Conservation (phyloP, 2,113 vertebrate species). For the Xiphias gladius region DNA sequence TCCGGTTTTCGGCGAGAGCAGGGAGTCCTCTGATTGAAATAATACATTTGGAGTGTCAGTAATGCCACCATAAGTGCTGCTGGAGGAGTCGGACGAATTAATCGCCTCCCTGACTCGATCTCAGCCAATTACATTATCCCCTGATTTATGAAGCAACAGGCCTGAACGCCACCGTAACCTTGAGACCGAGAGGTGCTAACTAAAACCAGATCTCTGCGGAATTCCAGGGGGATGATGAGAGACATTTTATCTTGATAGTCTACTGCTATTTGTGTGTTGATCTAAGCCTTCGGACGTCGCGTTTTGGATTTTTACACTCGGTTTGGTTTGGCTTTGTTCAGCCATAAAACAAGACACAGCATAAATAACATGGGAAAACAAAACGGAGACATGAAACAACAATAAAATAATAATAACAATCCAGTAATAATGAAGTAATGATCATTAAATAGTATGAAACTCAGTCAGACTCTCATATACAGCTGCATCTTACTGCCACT, state of each 20-base stretch:
- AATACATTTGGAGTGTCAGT: slow-evolving; percentile 80
- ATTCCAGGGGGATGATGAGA: not conserved
- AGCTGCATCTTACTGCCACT: too few relatives aligned
- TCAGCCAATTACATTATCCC: slow-evolving; percentile 84
- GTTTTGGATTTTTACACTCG: too few relatives aligned
- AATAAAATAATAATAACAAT: too few relatives aligned
- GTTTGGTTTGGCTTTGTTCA: too few relatives aligned
- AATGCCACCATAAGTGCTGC: slow-evolving; percentile 78
- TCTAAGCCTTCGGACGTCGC: too few relatives aligned
- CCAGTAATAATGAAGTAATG: too few relatives aligned
- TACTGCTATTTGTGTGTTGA: not conserved
- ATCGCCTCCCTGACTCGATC: slow-evolving; percentile 76
- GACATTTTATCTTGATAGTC: not conserved
- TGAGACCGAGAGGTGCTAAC: slow-evolving; percentile 74
- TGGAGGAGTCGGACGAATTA: slow-evolving; percentile 73
- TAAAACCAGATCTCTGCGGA: not conserved
- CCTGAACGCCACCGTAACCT: slow-evolving; percentile 84
- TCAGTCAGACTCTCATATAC: too few relatives aligned
- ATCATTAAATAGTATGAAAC: too few relatives aligned
- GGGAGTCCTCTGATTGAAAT: slow-evolving; percentile 76
- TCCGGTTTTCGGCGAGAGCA: slow-evolving; percentile 34
- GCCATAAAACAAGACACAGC: too few relatives aligned
- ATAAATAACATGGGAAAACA: too few relatives aligned
- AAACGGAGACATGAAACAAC: too few relatives aligned
- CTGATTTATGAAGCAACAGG: slow-evolving; percentile 88